phyloP scores from a whole-genome alignment of 2,888 invertebrate species.

The Xestia ashworthii region DNA sequence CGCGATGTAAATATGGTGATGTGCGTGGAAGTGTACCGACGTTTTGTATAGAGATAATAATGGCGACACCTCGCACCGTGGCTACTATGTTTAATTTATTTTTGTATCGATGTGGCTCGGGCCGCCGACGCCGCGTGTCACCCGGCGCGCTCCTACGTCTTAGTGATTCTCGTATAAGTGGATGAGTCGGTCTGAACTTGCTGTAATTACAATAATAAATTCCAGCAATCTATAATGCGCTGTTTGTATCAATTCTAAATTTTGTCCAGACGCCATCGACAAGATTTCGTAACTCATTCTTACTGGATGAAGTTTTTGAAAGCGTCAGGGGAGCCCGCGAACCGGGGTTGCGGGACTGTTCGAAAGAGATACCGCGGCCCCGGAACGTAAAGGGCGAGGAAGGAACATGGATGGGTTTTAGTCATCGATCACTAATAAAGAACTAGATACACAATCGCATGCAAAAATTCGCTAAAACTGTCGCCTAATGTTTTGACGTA shows the following conservation, averaged over 20 bases:
- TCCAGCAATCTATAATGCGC: conserved; percentile 43
- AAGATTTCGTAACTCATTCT: not conserved
- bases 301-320: not conserved
- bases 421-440: too few species aligned
- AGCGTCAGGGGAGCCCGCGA: too few species aligned
- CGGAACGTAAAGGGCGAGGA: too few species aligned
- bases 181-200: conserved; percentile 58
- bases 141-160: conserved; percentile 25
- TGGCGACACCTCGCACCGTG: conserved; percentile 50
- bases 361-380: too few species aligned
- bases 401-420: too few species aligned
- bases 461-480: too few species aligned
- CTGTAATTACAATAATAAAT: conserved; percentile 66
- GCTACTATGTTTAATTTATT: conserved; percentile 65
- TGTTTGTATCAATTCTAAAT: conserved; percentile 19
- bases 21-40: conserved; percentile 47
- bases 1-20: conserved; percentile 69
- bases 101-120: conserved; percentile 61
- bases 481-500: too few species aligned
- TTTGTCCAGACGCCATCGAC: not conserved
- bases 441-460: too few species aligned
- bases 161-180: conserved; percentile 48
- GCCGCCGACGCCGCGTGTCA: conserved; percentile 9
- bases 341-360: too few species aligned
- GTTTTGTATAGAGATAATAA: conserved; percentile 58